Percentiles rank a stretch among this genome's conserved stretches.
Conservation (phyloP, 2,888 invertebrate genomes). For the Drosophila yooni region DNA sequence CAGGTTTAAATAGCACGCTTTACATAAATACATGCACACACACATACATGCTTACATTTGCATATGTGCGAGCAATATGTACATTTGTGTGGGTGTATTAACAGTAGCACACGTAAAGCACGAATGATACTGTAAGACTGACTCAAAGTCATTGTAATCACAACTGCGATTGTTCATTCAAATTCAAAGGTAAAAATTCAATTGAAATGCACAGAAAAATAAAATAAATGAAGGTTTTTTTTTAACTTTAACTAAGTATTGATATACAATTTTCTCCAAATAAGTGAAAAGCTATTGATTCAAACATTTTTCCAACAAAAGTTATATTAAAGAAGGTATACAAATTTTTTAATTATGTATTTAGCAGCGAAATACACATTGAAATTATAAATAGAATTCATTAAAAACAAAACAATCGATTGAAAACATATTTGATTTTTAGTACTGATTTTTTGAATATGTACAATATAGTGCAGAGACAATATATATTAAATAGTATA, state of each 20-base stretch:
- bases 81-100: constrained; percentile 8
- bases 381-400: neutral
- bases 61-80: neutral
- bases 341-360: neutral
- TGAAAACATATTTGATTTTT: neutral
- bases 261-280: neutral
- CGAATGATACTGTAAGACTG: constrained; percentile 13
- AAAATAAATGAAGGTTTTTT: neutral
- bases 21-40: neutral
- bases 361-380: neutral
- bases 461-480: neutral
- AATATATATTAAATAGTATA: neutral
- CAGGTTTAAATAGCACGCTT: constrained; percentile 70
- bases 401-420: neutral
- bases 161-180: constrained; percentile 1
- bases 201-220: neutral
- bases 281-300: neutral
- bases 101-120: constrained; percentile 26
- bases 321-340: neutral
- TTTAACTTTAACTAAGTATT: neutral
- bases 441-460: neutral
- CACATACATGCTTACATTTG: constrained; percentile 18
- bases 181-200: neutral
- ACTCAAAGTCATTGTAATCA: constrained; percentile 7
- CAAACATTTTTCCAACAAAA: neutral